phyloP scores from a whole-genome alignment of 2,113 vertebrate genomes.

The Isurus oxyrinchus region DNA sequence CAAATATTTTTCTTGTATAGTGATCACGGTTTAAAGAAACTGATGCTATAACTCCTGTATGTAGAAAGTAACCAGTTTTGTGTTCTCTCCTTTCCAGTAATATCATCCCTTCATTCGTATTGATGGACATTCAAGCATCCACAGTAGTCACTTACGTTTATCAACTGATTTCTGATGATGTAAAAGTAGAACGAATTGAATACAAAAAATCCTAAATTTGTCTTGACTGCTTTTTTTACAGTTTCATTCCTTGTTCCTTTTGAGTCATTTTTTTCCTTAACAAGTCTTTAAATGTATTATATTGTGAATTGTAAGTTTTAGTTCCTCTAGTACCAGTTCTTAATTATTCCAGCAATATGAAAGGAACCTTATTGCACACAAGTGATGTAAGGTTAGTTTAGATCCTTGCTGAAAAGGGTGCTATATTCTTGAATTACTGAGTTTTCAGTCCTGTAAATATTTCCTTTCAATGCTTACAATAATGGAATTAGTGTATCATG shows the following conservation, averaged over 20 bases:
- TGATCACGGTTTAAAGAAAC: background rate
- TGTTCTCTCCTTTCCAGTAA: slow-evolving; percentile 66
- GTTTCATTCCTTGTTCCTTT: background rate
- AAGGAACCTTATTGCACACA: slow-evolving; percentile 3
- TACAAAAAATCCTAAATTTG: slow-evolving; percentile 87
- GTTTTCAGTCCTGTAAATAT: slow-evolving; percentile 36
- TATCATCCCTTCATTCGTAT: slow-evolving; percentile 95
- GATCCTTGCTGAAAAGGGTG: background rate
- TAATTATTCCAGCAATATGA: slow-evolving; percentile 25
- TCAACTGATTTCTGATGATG: slow-evolving; percentile 93
- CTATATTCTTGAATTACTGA: slow-evolving; percentile 16
- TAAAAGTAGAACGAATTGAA: slow-evolving; percentile 98
- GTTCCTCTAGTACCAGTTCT: background rate
- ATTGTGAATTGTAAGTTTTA: slow-evolving; percentile 23
- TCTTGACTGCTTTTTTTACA: background rate
- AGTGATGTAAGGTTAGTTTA: background rate
- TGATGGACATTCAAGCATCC: slow-evolving; percentile 98
- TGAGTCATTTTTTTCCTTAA: background rate
- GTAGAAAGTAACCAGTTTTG: background rate
- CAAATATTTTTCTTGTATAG: background rate
- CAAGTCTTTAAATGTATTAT: slow-evolving; percentile 19
- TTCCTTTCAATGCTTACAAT: slow-evolving; percentile 14
- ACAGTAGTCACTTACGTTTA: slow-evolving; percentile 98
- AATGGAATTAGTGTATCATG: slow-evolving; percentile 21
- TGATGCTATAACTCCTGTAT: background rate